Evolutionary conservation across 2,113 vertebrate species (phyloP), one percentile per base, ranked within the genome.

Genomic region (Labeo rohita): DNA sequence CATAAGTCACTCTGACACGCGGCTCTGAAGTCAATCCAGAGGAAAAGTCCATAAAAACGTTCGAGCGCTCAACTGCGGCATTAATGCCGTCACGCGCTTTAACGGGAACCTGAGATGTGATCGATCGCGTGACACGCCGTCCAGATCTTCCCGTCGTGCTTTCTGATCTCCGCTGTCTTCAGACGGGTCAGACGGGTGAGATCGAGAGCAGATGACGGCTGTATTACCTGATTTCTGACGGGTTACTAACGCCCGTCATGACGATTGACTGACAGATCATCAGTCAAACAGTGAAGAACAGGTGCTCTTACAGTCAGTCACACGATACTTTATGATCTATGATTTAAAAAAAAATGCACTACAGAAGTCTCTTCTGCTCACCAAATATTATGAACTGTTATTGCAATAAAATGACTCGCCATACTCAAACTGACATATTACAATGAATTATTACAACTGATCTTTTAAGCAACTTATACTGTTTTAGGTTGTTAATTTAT

Each of bases 11-110:
- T 23, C 36, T 61, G 77, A 80, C 54, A 23, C 21, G 3, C 36
- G 54, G 21, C 77, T 80, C 54, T 80, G 77, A 80, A 43, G 54
- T 45, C 34, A 8, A 61, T 59, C 77, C 77, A 80, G 59, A 12
- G 77, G 36, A 80, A 61, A 61, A 80, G 54, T 23, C 77, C 54
- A 61, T 80, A 80, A 80, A 61, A 39, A 56, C 54, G 11, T 61
- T 21, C 16, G n/a, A 39, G 50, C 52, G 76, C 11, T 34, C 4
- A 18, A 39, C 16, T 1, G 50, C 72, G 15, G 43, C 72, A 23
- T 23, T 0, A 49, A 13, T 49, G 18, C 15, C 72, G 45, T 74
- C 43, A 74, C 11, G 4, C 11, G 2, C 70, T 73, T 54, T 54
- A 18, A 56, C 28, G 34, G 28, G 52, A 79, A 39, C 54, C 56